phyloP scores from a whole-genome alignment of 2,113 vertebrate species.

The Paedocypris sp. region DNA sequence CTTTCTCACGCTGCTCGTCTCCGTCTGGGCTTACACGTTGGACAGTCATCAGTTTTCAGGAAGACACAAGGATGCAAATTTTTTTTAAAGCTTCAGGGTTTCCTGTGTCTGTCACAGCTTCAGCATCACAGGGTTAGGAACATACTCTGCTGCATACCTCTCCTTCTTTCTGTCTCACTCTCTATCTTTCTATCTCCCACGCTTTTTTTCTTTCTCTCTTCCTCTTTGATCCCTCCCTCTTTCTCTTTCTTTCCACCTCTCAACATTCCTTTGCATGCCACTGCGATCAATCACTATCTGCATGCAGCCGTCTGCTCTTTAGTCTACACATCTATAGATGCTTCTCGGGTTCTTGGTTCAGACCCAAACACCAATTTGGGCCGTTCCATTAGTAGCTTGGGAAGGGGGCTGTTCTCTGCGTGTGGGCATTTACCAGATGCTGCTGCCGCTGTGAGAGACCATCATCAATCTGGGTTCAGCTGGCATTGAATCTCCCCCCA shows the following conservation, averaged over 20 bases:
- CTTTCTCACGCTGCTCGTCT: background rate
- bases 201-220: conserved; percentile 15
- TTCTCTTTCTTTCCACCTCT: background rate
- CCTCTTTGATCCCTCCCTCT: conserved; percentile 11
- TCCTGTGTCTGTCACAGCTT: conserved; percentile 5
- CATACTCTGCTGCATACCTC: background rate
- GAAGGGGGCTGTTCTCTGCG: conserved; percentile 31
- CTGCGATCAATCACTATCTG: conserved; percentile 17
- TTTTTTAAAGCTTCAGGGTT: background rate
- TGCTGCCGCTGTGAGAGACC: conserved; percentile 18
- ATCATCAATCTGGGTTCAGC: conserved; percentile 32
- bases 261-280: background rate
- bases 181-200: background rate
- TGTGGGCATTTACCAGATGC: conserved; percentile 33
- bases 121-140: background rate
- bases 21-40: background rate
- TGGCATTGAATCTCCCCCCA: conserved; percentile 20
- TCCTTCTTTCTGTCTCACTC: too few species aligned
- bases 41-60: too few species aligned
- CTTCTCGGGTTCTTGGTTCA: conserved; percentile 21
- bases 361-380: conserved; percentile 27
- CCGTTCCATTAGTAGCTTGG: conserved; percentile 27
- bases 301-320: conserved; percentile 14
- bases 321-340: conserved; percentile 14
- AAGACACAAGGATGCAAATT: background rate